These are phyloP conservation scores for Gymnobelideus leadbeateri DNA, from an alignment of 2,113 vertebrate genomes.

Conservation along the genomic window DNA sequence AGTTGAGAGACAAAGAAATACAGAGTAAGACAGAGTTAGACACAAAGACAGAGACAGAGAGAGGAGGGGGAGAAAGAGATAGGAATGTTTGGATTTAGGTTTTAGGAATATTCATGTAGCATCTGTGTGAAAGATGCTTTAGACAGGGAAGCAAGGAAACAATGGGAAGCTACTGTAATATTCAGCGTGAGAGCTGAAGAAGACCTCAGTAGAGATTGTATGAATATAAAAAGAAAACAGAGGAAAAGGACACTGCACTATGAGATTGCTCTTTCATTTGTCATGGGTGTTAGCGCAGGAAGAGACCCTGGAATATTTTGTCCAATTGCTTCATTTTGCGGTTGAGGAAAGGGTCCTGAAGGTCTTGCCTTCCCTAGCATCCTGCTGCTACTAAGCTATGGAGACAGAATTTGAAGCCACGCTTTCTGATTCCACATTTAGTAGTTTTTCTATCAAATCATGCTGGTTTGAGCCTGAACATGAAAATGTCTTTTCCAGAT, in stretches of 20 bases:
- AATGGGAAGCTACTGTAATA: neutral
- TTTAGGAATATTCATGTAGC: neutral
- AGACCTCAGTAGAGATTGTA: neutral
- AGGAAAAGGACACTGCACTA: neutral
- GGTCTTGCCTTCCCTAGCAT: too few species aligned
- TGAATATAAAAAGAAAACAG: neutral
- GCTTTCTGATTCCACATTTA: neutral
- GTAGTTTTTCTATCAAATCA: neutral
- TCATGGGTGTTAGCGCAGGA: neutral
- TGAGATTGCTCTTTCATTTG: neutral
- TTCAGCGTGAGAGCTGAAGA: neutral
- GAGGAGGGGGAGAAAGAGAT: neutral
- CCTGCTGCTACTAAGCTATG: too few species aligned
- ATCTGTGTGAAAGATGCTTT: neutral
- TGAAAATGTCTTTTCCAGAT: neutral
- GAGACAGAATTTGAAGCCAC: too few species aligned
- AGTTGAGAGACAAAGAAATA: neutral
- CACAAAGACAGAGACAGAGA: neutral
- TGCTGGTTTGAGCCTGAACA: neutral
- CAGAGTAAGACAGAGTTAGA: too few species aligned
- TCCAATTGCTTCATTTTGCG: neutral
- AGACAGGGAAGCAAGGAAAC: neutral
- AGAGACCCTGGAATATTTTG: neutral
- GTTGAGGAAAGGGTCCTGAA: neutral
- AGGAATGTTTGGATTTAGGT: neutral